Evolutionary conservation across 2,888 invertebrate genomes (phyloP), one percentile per base, ranked within the genome.

Genomic region (Aphodius granarius): DNA sequence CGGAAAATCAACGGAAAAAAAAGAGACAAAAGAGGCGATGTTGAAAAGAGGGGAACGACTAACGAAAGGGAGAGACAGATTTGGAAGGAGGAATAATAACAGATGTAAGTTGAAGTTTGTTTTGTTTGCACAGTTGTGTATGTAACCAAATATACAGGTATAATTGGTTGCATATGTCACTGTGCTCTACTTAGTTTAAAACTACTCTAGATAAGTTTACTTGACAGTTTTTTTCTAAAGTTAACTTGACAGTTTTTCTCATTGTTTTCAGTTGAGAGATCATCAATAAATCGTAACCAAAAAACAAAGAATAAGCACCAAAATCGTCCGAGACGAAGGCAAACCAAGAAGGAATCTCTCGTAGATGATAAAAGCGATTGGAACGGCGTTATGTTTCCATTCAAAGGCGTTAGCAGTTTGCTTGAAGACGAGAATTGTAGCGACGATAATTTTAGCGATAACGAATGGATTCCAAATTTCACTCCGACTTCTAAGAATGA

Each of bases 41-140:
- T 83, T 90, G 73, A 90, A 92, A 78, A 90, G 95, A 77, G 96
- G 96, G 20, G 95, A 96, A 88, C 91, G 92, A 83, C 90, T 94
- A 23, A 80, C 82, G 83, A 89, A 89, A 15, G 85, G 86, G 78
- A 73, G 73, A 62, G 66, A 66, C 21, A 63, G 71, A 16, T 74
- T 74, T 22, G 74, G 63, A 70, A 84, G 85, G 78, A 83, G 78
- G 22, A 83, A 86, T 66, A 88, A 88, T 80, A 86, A 86, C 64
- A 86, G 85, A 79, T 81, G 85, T 84, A 81, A 84, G 84, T 84
- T 65, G 63, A 62, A 62, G 9, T 13, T 13, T 13, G 9, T 62
- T 62, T 62, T 62, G 63, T 62, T n/a, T n/a, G n/a, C n/a, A n/a
- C n/a, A n/a, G n/a, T n/a, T n/a, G n/a, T n/a, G n/a, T n/a, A n/a